Percentiles rank a stretch among this genome's conserved stretches.
phyloP scores from a whole-genome alignment of 2,797 vertebrate genomes.

The Chelonia mydas region DNA sequence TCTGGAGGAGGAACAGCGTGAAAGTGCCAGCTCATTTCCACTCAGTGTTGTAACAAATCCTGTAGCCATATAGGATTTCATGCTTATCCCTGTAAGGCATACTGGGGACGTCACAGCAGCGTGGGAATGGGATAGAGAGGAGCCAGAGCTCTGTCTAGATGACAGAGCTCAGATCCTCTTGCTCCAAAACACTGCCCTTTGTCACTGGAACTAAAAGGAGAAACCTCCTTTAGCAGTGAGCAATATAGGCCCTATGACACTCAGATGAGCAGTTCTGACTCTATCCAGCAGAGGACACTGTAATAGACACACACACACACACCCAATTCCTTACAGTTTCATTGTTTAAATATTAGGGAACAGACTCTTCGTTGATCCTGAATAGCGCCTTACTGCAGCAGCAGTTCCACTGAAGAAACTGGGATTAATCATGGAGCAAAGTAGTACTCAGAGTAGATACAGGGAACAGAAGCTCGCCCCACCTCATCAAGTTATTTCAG shows the following conservation, averaged over 20 bases:
- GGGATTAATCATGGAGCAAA: conserved; percentile 25
- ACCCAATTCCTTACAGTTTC: neutral
- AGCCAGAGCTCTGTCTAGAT: rapidly evolving
- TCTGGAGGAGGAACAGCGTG: rapidly evolving
- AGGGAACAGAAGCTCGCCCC: rapidly evolving
- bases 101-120: neutral
- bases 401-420: conserved; percentile 10
- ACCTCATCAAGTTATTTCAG: rapidly evolving
- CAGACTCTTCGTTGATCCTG: neutral
- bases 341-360: neutral
- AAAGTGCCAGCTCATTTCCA: neutral
- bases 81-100: neutral
- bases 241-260: rapidly evolving
- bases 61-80: neutral
- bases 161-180: neutral
- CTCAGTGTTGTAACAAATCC: neutral
- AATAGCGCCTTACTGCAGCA: neutral
- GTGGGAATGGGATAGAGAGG: neutral
- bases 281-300: neutral
- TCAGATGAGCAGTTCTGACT: neutral
- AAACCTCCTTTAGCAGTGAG: rapidly evolving
- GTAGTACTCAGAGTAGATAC: rapidly evolving
- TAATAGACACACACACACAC: neutral
- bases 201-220: neutral
- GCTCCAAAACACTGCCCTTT: neutral